phyloP scores from a whole-genome alignment of 1,140 invertebrate genomes.

The Trichonephila clavata region DNA sequence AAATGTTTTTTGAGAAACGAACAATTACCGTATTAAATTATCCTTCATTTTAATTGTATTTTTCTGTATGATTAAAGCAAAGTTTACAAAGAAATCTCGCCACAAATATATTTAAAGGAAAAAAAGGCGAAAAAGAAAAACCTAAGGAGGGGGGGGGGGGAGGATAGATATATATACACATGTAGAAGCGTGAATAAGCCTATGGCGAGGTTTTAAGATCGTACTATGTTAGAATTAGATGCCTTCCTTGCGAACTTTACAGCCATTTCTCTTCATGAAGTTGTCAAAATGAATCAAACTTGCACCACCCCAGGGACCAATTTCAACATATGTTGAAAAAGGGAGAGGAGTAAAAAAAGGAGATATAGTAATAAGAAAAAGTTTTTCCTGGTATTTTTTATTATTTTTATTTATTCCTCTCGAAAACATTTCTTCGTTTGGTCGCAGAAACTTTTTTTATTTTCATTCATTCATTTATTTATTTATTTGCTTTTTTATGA shows the following conservation, averaged over 20 bases:
- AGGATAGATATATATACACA: not conserved
- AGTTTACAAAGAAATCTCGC: too few species aligned
- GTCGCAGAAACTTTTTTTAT: not conserved
- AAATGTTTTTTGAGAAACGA: too few species aligned
- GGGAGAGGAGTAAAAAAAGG: not conserved
- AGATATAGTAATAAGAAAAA: slow-evolving; percentile 23
- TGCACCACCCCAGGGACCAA: slow-evolving; percentile 21
- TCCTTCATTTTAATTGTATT: too few species aligned
- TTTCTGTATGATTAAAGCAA: too few species aligned
- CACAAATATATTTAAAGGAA: too few species aligned
- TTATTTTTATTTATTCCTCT: not conserved
- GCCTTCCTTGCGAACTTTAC: slow-evolving; percentile 60
- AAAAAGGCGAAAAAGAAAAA: too few species aligned
- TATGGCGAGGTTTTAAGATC: not conserved
- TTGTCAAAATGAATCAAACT: slow-evolving; percentile 61
- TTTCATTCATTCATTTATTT: too few species aligned
- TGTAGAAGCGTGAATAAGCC: not conserved
- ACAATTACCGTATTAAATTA: too few species aligned
- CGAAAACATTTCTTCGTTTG: not conserved
- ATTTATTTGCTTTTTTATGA: not conserved
- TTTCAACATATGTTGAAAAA: not conserved
- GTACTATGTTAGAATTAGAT: slow-evolving; percentile 64
- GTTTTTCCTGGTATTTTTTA: too few species aligned
- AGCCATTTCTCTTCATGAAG: slow-evolving; percentile 68
- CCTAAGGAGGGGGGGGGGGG: too few species aligned